Evolutionary conservation across 2,888 invertebrate species (phyloP).

Genomic region (Trissolcus japonicus): DNA sequence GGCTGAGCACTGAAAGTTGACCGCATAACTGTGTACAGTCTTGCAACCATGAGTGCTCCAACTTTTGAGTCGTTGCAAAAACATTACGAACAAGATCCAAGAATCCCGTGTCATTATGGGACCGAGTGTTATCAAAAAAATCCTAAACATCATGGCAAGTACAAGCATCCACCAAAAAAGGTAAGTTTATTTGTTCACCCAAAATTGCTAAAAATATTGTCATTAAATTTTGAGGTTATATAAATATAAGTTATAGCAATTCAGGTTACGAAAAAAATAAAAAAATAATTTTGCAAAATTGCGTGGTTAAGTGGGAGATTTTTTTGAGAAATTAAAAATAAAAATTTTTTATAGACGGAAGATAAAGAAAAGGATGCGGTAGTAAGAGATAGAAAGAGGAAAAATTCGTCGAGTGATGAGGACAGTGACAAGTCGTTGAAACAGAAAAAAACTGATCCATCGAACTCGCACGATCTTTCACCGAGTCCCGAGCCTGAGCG

Average conservation of each 20-base stretch:
- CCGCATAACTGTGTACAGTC: not conserved
- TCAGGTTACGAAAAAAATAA: not conserved
- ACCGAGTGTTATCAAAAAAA: constrained; percentile 89
- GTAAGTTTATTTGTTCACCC: constrained; percentile 8
- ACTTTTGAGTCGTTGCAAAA: constrained; percentile 44
- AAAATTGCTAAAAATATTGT: not conserved
- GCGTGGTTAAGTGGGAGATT: not conserved
- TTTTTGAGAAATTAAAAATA: not conserved
- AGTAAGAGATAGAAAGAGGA: constrained; percentile 46
- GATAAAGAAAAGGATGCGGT: constrained; percentile 41
- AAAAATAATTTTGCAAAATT: not conserved
- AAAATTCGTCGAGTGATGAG: constrained; percentile 25
- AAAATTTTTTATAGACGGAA: constrained; percentile 1
- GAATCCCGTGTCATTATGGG: constrained; percentile 86
- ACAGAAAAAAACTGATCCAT: constrained; percentile 16
- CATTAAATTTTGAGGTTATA: constrained; percentile 23
- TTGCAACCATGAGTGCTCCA: constrained; percentile 37
- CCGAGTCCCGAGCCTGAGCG: constrained; percentile 43
- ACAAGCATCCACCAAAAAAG: constrained; percentile 83
- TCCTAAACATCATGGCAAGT: constrained; percentile 83
- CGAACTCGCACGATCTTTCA: constrained; percentile 41
- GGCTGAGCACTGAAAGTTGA: not conserved
- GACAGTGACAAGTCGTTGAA: constrained; percentile 27
- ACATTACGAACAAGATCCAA: constrained; percentile 69
- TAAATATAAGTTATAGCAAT: not conserved